These are phyloP conservation scores for Amblyraja radiata DNA, from an alignment of 2,797 vertebrate species.

Conservation along the genomic window DNA sequence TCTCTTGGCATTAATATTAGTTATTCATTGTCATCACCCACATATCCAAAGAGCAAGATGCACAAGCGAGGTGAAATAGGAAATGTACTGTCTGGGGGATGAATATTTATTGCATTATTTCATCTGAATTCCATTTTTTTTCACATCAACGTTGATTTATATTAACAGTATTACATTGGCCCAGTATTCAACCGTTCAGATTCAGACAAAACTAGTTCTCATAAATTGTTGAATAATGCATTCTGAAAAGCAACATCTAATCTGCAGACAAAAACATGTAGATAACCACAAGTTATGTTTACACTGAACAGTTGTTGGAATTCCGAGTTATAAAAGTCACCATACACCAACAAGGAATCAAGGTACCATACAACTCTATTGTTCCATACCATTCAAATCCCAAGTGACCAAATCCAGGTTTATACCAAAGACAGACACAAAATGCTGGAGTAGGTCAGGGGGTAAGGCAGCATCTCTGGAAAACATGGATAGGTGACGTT, in stretches of 20 bases:
- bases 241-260: not conserved
- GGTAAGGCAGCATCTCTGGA: too few species aligned
- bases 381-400: too few species aligned
- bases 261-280: not conserved
- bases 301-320: not conserved
- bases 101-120: not conserved
- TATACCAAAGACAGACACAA: too few species aligned
- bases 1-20: too few species aligned
- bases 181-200: too few species aligned
- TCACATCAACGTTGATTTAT: too few species aligned
- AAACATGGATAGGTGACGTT: too few species aligned
- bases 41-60: not conserved
- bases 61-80: not conserved
- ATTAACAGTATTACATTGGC: too few species aligned
- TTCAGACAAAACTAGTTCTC: too few species aligned
- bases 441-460: too few species aligned
- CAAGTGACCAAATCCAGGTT: too few species aligned
- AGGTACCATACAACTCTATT: not conserved
- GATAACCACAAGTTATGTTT: not conserved
- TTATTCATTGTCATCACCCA: too few species aligned
- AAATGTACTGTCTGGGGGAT: not conserved
- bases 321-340: not conserved
- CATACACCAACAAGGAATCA: not conserved
- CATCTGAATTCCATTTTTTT: not conserved
- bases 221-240: not conserved